Conservation (phyloP, 2,113 vertebrate species). For the Nesoenas mayeri region DNA sequence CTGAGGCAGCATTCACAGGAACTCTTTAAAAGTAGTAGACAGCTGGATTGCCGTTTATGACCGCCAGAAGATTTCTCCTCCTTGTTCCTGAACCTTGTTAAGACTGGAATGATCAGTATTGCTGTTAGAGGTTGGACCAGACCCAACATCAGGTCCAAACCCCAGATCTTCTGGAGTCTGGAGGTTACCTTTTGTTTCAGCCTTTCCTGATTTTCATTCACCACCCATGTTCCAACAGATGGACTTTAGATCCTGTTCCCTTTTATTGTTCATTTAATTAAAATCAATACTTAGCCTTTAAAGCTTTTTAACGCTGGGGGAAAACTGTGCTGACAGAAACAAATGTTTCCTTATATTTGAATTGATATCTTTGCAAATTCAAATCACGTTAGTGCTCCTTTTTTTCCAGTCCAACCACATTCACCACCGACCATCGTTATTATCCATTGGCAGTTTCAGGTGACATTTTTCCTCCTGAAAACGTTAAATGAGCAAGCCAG, state of each 20-base stretch:
- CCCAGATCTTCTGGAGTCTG: neutral
- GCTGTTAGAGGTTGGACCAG: slow-evolving; percentile 6
- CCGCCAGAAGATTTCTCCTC: neutral
- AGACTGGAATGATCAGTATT: slow-evolving; percentile 19
- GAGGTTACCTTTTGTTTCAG: neutral
- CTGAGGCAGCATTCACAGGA: neutral
- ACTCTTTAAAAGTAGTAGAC: neutral
- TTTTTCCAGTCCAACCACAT: neutral
- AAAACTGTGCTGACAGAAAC: neutral
- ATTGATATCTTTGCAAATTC: neutral
- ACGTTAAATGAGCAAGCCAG: neutral
- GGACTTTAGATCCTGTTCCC: neutral
- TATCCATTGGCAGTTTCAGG: neutral
- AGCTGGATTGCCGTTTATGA: slow-evolving; percentile 1
- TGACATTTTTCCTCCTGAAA: neutral
- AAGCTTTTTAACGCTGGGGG: neutral
- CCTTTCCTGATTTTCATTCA: slow-evolving; percentile 1
- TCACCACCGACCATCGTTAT: neutral
- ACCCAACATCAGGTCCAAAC: neutral
- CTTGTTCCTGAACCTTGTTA: slow-evolving; percentile 3
- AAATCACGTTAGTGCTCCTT: neutral
- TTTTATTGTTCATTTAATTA: neutral
- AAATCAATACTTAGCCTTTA: neutral
- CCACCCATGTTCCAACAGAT: neutral
- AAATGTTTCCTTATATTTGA: neutral